Evolutionary conservation across 2,113 vertebrate species (phyloP).

Genomic region (Tragelaphus buxtoni): DNA sequence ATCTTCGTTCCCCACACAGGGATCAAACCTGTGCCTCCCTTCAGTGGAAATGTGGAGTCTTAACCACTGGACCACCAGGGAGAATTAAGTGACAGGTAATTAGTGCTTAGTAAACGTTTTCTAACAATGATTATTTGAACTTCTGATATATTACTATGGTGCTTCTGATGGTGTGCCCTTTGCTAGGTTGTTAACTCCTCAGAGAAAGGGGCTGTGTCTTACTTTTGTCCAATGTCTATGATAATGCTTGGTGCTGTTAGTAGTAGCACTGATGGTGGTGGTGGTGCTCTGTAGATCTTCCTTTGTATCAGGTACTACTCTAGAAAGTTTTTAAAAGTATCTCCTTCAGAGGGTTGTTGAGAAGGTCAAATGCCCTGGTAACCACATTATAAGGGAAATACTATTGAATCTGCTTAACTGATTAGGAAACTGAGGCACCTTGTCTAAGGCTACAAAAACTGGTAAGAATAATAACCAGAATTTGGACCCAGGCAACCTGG

Average conservation of each 20-base stretch:
- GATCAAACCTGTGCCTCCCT: not conserved
- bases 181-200: not conserved
- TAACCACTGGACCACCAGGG: not conserved
- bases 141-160: not conserved
- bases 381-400: not conserved
- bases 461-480: not conserved
- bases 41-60: not conserved
- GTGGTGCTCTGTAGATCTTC: not conserved
- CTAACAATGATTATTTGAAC: not conserved
- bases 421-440: not conserved
- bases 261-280: not conserved
- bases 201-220: not conserved
- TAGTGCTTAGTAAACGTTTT: slow-evolving; percentile 1
- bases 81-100: not conserved
- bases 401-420: not conserved
- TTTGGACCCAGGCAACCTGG: not conserved
- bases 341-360: not conserved
- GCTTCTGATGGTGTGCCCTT: not conserved
- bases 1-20: not conserved
- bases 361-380: not conserved
- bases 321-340: not conserved
- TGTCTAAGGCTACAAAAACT: not conserved
- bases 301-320: not conserved
- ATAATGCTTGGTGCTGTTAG: not conserved
- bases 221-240: not conserved